Percentiles rank a stretch among this genome's conserved stretches.
Evolutionary conservation across 2,888 invertebrate species (phyloP).

Genomic region (Rhagium mordax): DNA sequence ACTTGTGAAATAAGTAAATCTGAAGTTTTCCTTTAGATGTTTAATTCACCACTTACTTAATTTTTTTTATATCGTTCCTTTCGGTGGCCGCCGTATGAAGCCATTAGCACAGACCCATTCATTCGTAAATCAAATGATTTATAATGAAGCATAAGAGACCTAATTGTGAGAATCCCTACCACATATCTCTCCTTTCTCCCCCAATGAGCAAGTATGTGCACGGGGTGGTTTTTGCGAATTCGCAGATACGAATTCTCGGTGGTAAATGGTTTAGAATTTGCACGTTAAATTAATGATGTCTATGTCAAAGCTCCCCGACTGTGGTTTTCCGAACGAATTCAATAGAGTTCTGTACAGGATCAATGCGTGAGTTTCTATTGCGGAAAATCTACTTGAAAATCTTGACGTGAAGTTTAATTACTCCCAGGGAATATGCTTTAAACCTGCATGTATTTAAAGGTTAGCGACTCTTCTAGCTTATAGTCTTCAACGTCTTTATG

Average conservation of each 20-base stretch:
- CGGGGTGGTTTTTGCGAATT: not conserved
- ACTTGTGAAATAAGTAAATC: too few relatives aligned
- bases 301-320: constrained; percentile 1
- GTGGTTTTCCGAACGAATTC: not conserved
- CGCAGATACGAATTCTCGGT: not conserved
- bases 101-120: too few relatives aligned
- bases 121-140: too few relatives aligned
- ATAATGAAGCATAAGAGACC: too few relatives aligned
- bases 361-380: not conserved
- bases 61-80: too few relatives aligned
- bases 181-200: not conserved
- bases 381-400: not conserved
- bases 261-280: constrained; percentile 22
- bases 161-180: not conserved
- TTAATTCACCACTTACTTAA: too few relatives aligned
- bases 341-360: not conserved
- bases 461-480: too few relatives aligned
- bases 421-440: not conserved
- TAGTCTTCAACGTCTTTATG: too few relatives aligned
- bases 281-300: constrained; percentile 20
- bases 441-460: not conserved
- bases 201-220: not conserved
- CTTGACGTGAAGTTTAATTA: not conserved
- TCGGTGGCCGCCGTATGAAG: too few relatives aligned
- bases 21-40: too few relatives aligned